Conservation (phyloP, 2,888 invertebrate species). For the Amphipyra berbera region DNA sequence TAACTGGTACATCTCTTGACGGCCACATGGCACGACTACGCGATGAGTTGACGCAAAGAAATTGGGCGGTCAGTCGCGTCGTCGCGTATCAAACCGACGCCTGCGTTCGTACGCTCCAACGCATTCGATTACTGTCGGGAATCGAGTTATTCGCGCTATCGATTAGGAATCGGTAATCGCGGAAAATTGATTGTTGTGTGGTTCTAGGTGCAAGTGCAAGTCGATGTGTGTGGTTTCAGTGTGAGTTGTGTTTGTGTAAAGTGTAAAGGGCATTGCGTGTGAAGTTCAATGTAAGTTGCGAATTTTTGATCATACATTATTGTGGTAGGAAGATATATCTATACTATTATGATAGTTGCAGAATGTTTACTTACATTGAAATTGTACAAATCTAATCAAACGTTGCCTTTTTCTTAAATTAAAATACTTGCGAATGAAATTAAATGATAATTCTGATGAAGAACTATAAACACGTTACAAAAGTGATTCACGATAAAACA, state of each 20-base stretch:
- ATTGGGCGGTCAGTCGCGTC: slow-evolving; percentile 80
- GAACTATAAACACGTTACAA: no score
- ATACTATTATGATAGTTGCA: not conserved
- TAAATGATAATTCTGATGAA: no score
- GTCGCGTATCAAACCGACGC: slow-evolving; percentile 78
- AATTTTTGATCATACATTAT: not conserved
- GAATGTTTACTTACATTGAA: not conserved
- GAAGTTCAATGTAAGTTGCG: slow-evolving; percentile 53
- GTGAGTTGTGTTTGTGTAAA: slow-evolving; percentile 42
- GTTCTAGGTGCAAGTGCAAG: slow-evolving; percentile 35
- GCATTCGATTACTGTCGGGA: slow-evolving; percentile 33
- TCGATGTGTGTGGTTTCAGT: slow-evolving; percentile 37
- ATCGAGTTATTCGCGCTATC: slow-evolving; percentile 45
- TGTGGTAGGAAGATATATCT: no score
- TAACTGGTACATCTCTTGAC: slow-evolving; percentile 62
- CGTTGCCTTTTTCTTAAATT: not conserved
- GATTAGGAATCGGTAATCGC: slow-evolving; percentile 42
- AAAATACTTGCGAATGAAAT: no score
- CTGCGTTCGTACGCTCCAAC: slow-evolving; percentile 65
- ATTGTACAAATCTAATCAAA: slow-evolving; percentile 14
- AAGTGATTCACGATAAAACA: not conserved
- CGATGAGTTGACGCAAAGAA: slow-evolving; percentile 72
- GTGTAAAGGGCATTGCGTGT: slow-evolving; percentile 27
- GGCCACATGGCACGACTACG: slow-evolving; percentile 66
- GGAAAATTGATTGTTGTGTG: slow-evolving; percentile 45